Evolutionary conservation across 2,888 invertebrate genomes (phyloP).

Genomic region (Epinotia brunnichana): DNA sequence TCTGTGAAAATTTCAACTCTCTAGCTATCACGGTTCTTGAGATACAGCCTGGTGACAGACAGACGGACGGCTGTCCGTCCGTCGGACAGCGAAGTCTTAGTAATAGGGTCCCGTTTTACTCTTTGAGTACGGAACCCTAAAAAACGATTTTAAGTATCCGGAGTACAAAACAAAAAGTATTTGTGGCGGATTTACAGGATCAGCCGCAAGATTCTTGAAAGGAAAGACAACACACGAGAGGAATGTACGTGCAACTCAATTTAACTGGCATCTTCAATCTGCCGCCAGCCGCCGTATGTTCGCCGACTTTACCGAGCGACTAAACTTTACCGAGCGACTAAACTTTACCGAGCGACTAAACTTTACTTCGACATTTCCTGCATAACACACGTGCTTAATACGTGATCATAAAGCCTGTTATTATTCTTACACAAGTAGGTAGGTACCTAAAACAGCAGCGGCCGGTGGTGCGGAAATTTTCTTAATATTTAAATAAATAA

Average conservation of each 20-base stretch:
- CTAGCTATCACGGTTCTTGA: no score
- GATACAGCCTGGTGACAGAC: no score
- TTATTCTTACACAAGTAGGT: conserved; percentile 13
- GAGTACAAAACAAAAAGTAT: conserved; percentile 2
- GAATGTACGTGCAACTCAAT: conserved; percentile 39
- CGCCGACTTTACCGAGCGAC: conserved; percentile 27
- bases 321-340: conserved; percentile 41
- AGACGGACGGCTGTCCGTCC: no score
- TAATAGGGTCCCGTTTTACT: no score
- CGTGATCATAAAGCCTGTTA: conserved; percentile 34
- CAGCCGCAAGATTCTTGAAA: conserved; percentile 22
- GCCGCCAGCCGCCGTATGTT: conserved; percentile 29
- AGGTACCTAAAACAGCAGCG: no score
- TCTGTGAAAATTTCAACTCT: no score
- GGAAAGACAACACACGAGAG: conserved; percentile 28
- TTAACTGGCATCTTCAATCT: conserved; percentile 43
- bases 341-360: conserved; percentile 33
- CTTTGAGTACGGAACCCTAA: no score
- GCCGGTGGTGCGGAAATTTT: not conserved
- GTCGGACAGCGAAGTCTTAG: no score
- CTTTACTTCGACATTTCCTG: conserved; percentile 37
- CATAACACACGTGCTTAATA: conserved; percentile 29
- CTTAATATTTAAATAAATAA: no score
- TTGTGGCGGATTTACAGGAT: conserved; percentile 13
- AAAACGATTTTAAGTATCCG: no score